Evolutionary conservation across 2,888 invertebrate genomes (phyloP).

Genomic region (Eupithecia abbreviata): DNA sequence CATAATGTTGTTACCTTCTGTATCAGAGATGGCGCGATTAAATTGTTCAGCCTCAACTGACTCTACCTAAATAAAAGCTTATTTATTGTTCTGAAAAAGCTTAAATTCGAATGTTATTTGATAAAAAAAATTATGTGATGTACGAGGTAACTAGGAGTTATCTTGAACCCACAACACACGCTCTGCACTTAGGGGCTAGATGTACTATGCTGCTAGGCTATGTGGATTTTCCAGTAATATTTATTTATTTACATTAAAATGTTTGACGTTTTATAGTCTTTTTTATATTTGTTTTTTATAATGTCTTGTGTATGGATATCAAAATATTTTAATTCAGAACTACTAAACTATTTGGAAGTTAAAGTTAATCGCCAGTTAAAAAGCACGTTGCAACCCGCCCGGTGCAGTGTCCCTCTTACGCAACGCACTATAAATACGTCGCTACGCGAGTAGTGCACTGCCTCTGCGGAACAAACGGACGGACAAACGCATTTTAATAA

Average conservation of each 20-base stretch:
- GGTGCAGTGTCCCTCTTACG: constrained; percentile 66
- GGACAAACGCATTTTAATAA: constrained; percentile 37
- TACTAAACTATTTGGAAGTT: not conserved
- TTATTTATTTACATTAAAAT: not conserved
- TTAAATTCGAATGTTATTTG: not conserved
- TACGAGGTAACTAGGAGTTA: too few species aligned
- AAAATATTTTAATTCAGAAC: not conserved
- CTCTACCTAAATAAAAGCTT: not conserved
- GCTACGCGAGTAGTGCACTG: constrained; percentile 39
- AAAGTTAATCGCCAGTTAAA: constrained; percentile 39
- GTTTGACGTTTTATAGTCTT: not conserved
- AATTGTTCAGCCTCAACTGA: not conserved
- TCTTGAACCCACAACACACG: not conserved
- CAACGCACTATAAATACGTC: constrained; percentile 60
- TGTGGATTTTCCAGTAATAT: not conserved
- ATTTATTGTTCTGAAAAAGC: not conserved
- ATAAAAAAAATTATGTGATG: too few species aligned
- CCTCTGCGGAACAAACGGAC: constrained; percentile 38
- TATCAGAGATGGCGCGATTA: not conserved
- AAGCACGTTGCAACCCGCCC: constrained; percentile 38
- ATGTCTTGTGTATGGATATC: not conserved
- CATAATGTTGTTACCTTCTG: not conserved
- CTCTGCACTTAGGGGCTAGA: not conserved
- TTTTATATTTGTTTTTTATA: not conserved
- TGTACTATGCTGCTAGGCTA: too few species aligned